Evolutionary conservation across 2,888 invertebrate species (phyloP).

Genomic region (Heteromyza rotundicornis): DNA sequence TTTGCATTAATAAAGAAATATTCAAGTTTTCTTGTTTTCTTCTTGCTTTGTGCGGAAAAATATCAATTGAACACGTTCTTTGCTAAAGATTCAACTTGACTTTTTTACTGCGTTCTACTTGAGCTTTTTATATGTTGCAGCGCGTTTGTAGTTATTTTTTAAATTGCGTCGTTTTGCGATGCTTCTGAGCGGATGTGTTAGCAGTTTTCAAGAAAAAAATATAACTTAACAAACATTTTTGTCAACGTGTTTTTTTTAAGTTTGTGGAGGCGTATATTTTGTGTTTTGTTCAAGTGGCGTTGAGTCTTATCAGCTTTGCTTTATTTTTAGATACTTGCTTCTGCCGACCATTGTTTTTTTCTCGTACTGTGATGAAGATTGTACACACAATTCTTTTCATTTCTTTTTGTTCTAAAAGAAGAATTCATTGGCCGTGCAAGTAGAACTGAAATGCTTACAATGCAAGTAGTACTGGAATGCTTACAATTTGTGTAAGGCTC

Average conservation of each 20-base stretch:
- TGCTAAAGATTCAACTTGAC: constrained; percentile 7
- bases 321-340: neutral
- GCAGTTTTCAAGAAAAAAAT: constrained; percentile 6
- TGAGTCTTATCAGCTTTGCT: constrained; percentile 17
- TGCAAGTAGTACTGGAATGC: neutral
- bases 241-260: neutral
- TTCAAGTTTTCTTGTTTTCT: constrained; percentile 38
- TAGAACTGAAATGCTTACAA: neutral
- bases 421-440: neutral
- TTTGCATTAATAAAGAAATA: neutral
- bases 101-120: neutral
- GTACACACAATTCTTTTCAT: constrained; percentile 39
- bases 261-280: neutral
- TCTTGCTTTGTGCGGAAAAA: constrained; percentile 27
- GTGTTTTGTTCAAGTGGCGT: constrained; percentile 8
- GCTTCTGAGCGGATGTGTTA: neutral
- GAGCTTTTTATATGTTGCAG: neutral
- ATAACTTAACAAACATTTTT: neutral
- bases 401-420: neutral
- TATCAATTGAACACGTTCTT: constrained; percentile 52
- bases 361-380: constrained; percentile 43
- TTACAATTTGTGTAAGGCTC: constrained; percentile 1
- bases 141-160: neutral
- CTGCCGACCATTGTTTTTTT: constrained; percentile 24
- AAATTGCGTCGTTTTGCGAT: neutral